A percentile compares a stretch with the other conserved stretches of the same genome.
phyloP scores from a whole-genome alignment of 2,797 vertebrate species.

The Thalassophryne amazonica region DNA sequence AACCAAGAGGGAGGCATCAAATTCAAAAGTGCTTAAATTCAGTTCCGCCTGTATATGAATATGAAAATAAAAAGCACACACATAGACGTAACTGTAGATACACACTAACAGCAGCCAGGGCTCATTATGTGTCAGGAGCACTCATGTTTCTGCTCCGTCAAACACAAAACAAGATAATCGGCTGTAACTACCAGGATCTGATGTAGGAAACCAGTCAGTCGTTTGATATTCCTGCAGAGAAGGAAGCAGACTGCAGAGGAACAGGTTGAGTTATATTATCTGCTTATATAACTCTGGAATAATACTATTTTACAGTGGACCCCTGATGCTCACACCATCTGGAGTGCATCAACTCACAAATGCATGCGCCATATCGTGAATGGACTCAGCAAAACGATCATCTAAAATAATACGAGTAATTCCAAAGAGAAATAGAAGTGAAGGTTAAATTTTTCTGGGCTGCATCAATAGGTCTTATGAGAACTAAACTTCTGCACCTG shows the following conservation, averaged over 20 bases:
- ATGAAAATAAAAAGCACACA: background rate
- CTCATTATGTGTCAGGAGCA: background rate
- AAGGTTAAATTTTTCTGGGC: slow-evolving; percentile 22
- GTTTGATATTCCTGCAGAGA: slow-evolving; percentile 24
- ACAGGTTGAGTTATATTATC: slow-evolving; percentile 50
- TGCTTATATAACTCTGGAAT: slow-evolving; percentile 38
- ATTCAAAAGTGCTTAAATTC: too few relatives aligned
- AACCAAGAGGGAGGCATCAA: too few relatives aligned
- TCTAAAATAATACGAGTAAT: slow-evolving; percentile 42
- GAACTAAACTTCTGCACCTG: slow-evolving; percentile 10
- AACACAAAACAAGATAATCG: slow-evolving; percentile 22
- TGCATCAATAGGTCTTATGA: slow-evolving; percentile 7
- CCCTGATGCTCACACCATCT: slow-evolving; percentile 62
- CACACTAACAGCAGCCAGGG: slow-evolving; percentile 5
- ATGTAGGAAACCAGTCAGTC: slow-evolving; percentile 8
- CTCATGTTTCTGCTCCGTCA: background rate
- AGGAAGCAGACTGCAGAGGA: slow-evolving; percentile 24
- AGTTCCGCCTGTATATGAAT: too few relatives aligned
- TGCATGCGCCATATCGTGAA: slow-evolving; percentile 23
- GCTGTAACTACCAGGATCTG: slow-evolving; percentile 12
- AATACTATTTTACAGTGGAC: slow-evolving; percentile 30
- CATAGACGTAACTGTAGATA: background rate
- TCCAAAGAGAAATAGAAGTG: slow-evolving; percentile 15
- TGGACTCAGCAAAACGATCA: slow-evolving; percentile 31
- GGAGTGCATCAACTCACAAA: slow-evolving; percentile 34